Percentiles rank a stretch among this genome's conserved stretches.
phyloP scores from a whole-genome alignment of 30 jellyfish, hydroid and myxozoan species.

The Cassiopea xamachana region DNA sequence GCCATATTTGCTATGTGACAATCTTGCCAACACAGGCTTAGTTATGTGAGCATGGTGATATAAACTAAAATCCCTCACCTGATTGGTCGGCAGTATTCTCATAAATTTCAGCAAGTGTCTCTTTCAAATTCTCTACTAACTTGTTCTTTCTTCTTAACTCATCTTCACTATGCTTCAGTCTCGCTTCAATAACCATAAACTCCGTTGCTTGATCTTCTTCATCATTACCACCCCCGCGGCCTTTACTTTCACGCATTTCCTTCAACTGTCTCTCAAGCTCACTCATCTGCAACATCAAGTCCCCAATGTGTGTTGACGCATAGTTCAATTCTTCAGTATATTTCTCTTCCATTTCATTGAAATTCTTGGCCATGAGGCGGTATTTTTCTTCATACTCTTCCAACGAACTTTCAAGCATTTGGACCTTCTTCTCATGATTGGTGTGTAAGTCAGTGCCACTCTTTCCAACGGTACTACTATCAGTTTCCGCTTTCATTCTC shows the following conservation, averaged over 20 bases:
- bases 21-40: background rate
- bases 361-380: slow-evolving; percentile 43
- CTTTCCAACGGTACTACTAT: slow-evolving; percentile 1
- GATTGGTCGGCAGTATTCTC: slow-evolving; percentile 26
- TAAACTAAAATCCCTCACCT: background rate
- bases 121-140: slow-evolving; percentile 44
- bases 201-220: background rate
- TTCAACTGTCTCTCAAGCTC: slow-evolving; percentile 46
- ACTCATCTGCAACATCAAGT: slow-evolving; percentile 41
- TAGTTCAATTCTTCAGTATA: slow-evolving; percentile 66
- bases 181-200: slow-evolving; percentile 11
- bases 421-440: background rate
- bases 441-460: background rate
- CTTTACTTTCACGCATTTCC: slow-evolving; percentile 13
- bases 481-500: slow-evolving; percentile 38
- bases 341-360: slow-evolving; percentile 58
- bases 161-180: slow-evolving; percentile 36
- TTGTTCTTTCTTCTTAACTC: slow-evolving; percentile 57
- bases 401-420: slow-evolving; percentile 26
- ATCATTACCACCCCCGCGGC: background rate
- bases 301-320: slow-evolving; percentile 61
- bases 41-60: background rate
- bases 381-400: slow-evolving; percentile 38
- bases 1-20: background rate
- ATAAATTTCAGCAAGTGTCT: slow-evolving; percentile 42